Evolutionary conservation across 2,888 invertebrate species (phyloP).

Genomic region (Marronus borbonicus): DNA sequence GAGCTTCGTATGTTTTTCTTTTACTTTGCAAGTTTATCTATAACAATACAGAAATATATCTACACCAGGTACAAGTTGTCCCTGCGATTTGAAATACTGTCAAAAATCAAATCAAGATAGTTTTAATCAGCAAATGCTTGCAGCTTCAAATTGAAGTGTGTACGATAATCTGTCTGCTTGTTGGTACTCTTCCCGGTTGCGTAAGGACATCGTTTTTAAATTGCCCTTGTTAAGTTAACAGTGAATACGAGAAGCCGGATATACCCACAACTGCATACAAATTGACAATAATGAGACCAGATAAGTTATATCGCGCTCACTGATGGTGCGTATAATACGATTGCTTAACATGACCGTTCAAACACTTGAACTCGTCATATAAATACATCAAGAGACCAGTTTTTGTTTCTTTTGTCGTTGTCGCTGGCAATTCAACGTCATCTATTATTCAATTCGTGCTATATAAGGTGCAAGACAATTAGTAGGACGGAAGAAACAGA

Average conservation of each 20-base stretch:
- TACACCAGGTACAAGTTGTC: no score
- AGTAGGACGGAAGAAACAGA: constrained; percentile 6
- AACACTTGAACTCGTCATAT: constrained; percentile 28
- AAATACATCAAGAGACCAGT: neutral
- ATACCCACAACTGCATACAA: constrained; percentile 43
- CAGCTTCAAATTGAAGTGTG: neutral
- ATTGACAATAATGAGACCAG: constrained; percentile 43
- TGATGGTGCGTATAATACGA: constrained; percentile 31
- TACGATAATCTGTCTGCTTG: constrained; percentile 21
- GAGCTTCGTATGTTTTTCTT: no score
- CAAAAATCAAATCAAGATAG: no score
- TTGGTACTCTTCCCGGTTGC: constrained; percentile 14
- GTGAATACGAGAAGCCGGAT: constrained; percentile 27
- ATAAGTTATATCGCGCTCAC: constrained; percentile 28
- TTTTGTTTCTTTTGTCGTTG: constrained; percentile 1
- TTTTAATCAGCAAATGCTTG: no score
- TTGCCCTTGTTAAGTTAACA: constrained; percentile 23
- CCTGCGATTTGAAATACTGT: no score
- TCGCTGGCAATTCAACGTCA: neutral
- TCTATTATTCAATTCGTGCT: constrained; percentile 21
- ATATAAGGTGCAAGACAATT: constrained; percentile 27
- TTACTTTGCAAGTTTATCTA: no score
- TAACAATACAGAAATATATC: no score
- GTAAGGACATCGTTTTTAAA: constrained; percentile 33
- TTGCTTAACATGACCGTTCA: constrained; percentile 33